Evolutionary conservation across 1,140 invertebrate genomes (phyloP), one percentile per base, ranked within the genome.

Genomic region (Chionoecetes opilio): DNA sequence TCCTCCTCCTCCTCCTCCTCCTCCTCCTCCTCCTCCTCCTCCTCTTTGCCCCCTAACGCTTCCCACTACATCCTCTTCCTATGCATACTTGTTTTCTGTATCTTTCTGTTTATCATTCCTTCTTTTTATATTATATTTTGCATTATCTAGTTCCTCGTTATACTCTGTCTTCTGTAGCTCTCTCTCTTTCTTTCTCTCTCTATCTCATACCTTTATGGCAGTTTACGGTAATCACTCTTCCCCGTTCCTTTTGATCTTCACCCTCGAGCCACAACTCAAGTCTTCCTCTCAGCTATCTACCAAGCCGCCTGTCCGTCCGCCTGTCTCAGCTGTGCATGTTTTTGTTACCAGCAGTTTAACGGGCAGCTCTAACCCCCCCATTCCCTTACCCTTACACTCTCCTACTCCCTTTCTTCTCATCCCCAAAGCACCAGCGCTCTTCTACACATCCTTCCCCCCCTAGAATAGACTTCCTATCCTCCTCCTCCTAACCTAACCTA

Each of bases 271-370:
- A 31, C 88, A 38, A 41, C 88, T 90, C 88, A 35, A n/a, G 35
- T 90, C 88, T 46, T 46, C 37, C 88, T 90, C 88, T 41, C 88
- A 46, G 88, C 88, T 90, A 90, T 90, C 88, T 90, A 8, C 88
- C 86, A 17, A 88, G 86, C 34, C 86, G 82, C 75, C 46, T 93
- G 91, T 93, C 82, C 41, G 91, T 93, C 91, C 37, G 75, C 82
- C 82, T 85, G 82, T 93, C 91, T 85, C n/a, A 93, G 34, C 37
- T 86, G 34, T 85, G 91, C 75, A 32, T 35, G 75, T 93, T 93
- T 93, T 93, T 93, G 32, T 86, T 93, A 34, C 35, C 29, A 32
- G 85, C 91, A 85, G 63, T 82, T 92, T 92, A 92, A 92, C 63
- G 75, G 75, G 63, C 91, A 92, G 91, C 91, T 92, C 31, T 46